Base-by-base conservation (phyloP, 2,797 vertebrate genomes). In the Steatocranus sp. region DNA sequence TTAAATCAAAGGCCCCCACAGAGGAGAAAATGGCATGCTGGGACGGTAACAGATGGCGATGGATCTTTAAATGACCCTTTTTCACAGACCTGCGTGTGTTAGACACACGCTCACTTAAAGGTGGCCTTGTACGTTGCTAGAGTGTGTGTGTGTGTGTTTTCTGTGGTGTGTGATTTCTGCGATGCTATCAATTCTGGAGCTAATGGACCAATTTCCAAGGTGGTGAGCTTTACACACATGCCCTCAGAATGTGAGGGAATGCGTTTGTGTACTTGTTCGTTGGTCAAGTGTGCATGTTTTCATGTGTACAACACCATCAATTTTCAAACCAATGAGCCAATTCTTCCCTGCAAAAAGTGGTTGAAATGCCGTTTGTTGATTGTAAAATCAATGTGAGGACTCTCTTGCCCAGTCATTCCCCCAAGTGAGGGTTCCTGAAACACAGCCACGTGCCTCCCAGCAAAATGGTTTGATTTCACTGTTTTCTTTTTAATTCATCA, bases 41-140 rank as follows among this genome's bases (percentile, higher is more conserved):
- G 76, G 88, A 85, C 82, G 81, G 80, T 84, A 94, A 90, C 91
- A 93, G 92, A 93, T 93, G 93, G 89, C 43, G 68, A 87, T 90
- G 83, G 85, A 91, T 91, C 88, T 92, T 91, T 91, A 92, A 94
- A 91, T 93, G 83, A 92, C 91, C 88, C 87, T 80, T 82, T 92
- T 89, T 87, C 83, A 90, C 85, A 85, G 84, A 79, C 76, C 88
- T 88, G 89, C 79, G 15, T 91, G 90, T 73, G 84, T 85, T 76
- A 14, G 77, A 88, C 86, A 88, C 89, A 79, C 79, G 12, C 81
- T 89, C 82, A 74, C 82, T 85, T 84, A 83, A 88, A 87, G 32
- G 70, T 78, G 80, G 89, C 89, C 83, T 86, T 85, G 80, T 70
- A 10, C 32, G 3, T 61, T 36, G 14, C 54, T 10, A 27, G 50